Conservation (phyloP, 2,797 vertebrate species). For the Parauchenoglanis ngamensis region DNA sequence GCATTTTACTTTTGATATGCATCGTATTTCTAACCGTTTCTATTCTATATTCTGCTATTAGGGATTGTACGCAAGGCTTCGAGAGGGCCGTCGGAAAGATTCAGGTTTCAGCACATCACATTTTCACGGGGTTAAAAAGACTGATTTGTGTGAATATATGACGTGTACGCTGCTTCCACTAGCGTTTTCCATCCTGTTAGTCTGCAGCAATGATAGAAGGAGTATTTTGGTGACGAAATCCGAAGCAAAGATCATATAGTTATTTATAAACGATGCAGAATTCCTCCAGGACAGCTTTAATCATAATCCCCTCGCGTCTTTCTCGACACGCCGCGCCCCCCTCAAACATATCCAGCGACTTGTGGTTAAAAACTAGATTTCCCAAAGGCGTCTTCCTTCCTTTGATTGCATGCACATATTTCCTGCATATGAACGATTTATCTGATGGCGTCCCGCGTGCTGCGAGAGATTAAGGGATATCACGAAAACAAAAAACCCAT, state of each 20-base stretch:
- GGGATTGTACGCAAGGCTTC: neutral
- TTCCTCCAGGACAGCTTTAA: constrained; percentile 5
- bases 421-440: constrained; percentile 43
- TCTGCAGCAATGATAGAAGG: neutral
- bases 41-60: neutral
- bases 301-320: constrained; percentile 5
- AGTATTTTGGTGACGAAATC: no score
- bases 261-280: constrained; percentile 7
- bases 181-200: neutral
- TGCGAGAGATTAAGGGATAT: constrained; percentile 61
- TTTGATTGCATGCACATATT: constrained; percentile 55
- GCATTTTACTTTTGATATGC: constrained; percentile 44
- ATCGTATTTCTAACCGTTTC: constrained; percentile 21
- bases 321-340: neutral
- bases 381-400: constrained; percentile 68
- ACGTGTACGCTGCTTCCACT: neutral
- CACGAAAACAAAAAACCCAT: constrained; percentile 35
- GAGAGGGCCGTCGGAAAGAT: neutral
- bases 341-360: neutral
- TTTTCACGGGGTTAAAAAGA: neutral
- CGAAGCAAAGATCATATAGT: neutral
- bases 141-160: neutral
- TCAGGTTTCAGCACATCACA: constrained; percentile 19
- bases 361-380: constrained; percentile 52
- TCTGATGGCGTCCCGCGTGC: neutral